These are phyloP conservation scores for Thalassaphorura encarpata DNA, from an alignment of 1,140 invertebrate genomes.

Conservation along the genomic window DNA sequence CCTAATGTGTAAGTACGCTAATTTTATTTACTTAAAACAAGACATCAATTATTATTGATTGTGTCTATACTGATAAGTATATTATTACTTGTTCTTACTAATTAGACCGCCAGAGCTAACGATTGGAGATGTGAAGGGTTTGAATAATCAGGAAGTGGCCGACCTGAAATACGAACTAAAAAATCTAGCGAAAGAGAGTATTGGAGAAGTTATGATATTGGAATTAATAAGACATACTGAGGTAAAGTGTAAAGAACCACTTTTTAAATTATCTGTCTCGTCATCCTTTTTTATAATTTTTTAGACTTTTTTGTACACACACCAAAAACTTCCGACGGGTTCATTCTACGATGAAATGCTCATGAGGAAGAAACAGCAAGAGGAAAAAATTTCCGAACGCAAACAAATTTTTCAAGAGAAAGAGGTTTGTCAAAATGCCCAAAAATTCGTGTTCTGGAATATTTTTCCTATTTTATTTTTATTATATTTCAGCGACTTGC, in stretches of 20 bases:
- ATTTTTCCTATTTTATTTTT: too few relatives aligned
- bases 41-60: not conserved
- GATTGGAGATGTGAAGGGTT: conserved; percentile 19
- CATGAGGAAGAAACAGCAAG: conserved; percentile 16
- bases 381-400: conserved; percentile 23
- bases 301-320: conserved; percentile 22
- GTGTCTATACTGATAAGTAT: not conserved
- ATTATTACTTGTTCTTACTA: not conserved
- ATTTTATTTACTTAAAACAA: not conserved
- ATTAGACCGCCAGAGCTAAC: conserved; percentile 19
- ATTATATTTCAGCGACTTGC: too few relatives aligned
- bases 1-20: conserved; percentile 23
- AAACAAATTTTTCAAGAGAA: conserved; percentile 21
- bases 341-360: conserved; percentile 31
- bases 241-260: conserved; percentile 5
- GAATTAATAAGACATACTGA: conserved; percentile 19
- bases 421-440: too few relatives aligned
- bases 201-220: conserved; percentile 32
- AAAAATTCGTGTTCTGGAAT: too few relatives aligned
- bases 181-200: conserved; percentile 5
- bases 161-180: conserved; percentile 23
- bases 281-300: not conserved
- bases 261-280: not conserved
- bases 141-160: conserved; percentile 22
- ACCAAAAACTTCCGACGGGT: conserved; percentile 27